These are phyloP conservation scores for Chloroclystis v-ata DNA, from an alignment of 2,888 invertebrate species.

Conservation along the genomic window DNA sequence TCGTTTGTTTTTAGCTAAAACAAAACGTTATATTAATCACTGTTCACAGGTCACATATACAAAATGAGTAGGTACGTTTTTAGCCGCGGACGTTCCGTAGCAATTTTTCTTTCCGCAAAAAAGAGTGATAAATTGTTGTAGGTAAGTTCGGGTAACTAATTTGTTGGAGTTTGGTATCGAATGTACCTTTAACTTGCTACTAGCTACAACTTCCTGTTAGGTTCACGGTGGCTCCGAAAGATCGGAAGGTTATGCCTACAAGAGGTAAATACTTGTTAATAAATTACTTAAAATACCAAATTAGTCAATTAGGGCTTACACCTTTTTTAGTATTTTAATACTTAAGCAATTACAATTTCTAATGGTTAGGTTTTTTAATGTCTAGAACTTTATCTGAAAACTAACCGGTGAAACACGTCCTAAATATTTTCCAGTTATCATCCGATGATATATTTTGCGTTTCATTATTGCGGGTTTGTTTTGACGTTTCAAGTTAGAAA, in stretches of 20 bases:
- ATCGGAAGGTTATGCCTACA: too few species aligned
- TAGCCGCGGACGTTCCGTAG: slow-evolving; percentile 13
- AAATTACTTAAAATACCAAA: too few species aligned
- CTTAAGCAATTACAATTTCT: too few species aligned
- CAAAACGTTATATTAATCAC: slow-evolving; percentile 21
- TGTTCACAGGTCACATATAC: slow-evolving; percentile 15
- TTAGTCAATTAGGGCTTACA: too few species aligned
- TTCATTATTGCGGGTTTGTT: slow-evolving; percentile 9
- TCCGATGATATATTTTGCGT: slow-evolving; percentile 8
- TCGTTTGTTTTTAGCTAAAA: slow-evolving; percentile 18
- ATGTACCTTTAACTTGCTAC: slow-evolving; percentile 32
- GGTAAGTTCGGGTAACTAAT: slow-evolving; percentile 40
- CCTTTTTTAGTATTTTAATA: too few species aligned
- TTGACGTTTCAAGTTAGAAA: slow-evolving; percentile 6
- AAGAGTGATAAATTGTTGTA: slow-evolving; percentile 40
- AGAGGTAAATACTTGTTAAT: too few species aligned
- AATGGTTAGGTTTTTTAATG: too few species aligned
- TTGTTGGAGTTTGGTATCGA: slow-evolving; percentile 34
- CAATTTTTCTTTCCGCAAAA: slow-evolving; percentile 30
- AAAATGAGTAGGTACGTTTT: slow-evolving; percentile 20
- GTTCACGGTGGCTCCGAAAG: too few species aligned
- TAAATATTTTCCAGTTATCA: background rate
- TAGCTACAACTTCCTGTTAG: slow-evolving; percentile 3
- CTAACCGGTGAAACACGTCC: too few species aligned
- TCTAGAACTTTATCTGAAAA: too few species aligned